Conservation (phyloP, 2,888 invertebrate genomes). For the Lottia gigantea region DNA sequence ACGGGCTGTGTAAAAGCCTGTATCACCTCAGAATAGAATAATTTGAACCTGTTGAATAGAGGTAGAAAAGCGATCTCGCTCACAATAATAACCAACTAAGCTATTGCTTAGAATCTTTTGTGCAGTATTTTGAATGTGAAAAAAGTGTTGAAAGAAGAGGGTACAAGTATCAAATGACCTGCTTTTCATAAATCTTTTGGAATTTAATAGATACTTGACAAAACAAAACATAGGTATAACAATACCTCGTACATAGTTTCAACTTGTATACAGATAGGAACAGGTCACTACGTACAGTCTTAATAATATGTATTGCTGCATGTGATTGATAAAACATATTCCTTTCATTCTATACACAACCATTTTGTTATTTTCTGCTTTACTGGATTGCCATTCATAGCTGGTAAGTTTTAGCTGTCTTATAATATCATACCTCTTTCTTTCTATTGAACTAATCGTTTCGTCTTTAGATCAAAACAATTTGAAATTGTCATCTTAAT, state of each 20-base stretch:
- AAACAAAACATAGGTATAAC: constrained; percentile 5
- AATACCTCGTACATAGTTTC: not conserved
- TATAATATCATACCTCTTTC: too few species aligned
- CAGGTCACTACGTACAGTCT: too few species aligned
- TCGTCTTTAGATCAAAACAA: too few species aligned
- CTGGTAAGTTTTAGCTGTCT: too few species aligned
- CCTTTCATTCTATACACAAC: too few species aligned
- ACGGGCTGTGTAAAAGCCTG: constrained; percentile 10
- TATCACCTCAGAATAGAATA: constrained; percentile 8
- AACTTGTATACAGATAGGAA: not conserved
- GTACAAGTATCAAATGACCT: constrained; percentile 9
- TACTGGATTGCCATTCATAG: too few species aligned
- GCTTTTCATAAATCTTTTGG: not conserved
- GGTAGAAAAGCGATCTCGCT: constrained; percentile 4
- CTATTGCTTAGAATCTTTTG: constrained; percentile 1
- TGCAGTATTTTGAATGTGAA: constrained; percentile 1
- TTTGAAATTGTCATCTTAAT: too few species aligned
- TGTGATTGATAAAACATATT: too few species aligned
- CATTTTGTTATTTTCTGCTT: too few species aligned
- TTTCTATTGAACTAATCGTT: too few species aligned
- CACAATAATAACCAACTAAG: not conserved
- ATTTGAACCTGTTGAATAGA: constrained; percentile 8
- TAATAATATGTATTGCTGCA: too few species aligned
- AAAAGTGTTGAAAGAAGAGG: constrained; percentile 5
- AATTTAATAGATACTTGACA: constrained; percentile 7